Percentiles rank a stretch among this genome's conserved stretches.
These are phyloP conservation scores for Dicrostonyx torquatus DNA, from an alignment of 2,797 vertebrate species.

Conservation along the genomic window DNA sequence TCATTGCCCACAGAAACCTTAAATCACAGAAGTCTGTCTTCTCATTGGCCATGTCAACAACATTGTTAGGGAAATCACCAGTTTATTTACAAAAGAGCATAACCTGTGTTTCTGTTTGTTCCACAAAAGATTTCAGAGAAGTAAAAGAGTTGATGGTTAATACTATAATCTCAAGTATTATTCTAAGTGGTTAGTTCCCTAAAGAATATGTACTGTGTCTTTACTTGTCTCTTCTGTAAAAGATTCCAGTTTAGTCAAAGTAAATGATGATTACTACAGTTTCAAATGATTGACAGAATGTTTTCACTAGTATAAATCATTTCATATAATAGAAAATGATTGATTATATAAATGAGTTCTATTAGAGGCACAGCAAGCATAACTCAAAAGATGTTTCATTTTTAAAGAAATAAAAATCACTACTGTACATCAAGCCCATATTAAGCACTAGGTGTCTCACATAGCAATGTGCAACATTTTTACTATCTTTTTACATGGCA, in stretches of 20 bases:
- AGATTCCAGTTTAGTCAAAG: not conserved
- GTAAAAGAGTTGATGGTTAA: not conserved
- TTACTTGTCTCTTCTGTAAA: not conserved
- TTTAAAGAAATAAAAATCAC: not conserved
- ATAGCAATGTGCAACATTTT: not conserved
- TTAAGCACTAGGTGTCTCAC: not conserved
- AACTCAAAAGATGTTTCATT: not conserved
- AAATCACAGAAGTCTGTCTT: not conserved
- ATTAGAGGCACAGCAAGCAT: not conserved
- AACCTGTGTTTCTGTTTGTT: not conserved
- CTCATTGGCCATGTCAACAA: not conserved
- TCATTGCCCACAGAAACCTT: not conserved
- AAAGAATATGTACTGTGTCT: not conserved
- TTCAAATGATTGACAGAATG: not conserved
- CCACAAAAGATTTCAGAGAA: not conserved
- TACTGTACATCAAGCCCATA: not conserved
- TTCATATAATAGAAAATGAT: not conserved
- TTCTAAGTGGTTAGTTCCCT: not conserved
- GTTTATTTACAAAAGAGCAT: not conserved
- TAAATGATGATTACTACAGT: not conserved
- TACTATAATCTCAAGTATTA: not conserved
- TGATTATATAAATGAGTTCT: constrained; percentile 32
- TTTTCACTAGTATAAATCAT: constrained; percentile 37
- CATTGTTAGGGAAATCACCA: too few relatives aligned
- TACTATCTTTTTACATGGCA: not conserved